Base-by-base conservation (phyloP, 2,797 vertebrate species). In the Cheracebus regulus region DNA sequence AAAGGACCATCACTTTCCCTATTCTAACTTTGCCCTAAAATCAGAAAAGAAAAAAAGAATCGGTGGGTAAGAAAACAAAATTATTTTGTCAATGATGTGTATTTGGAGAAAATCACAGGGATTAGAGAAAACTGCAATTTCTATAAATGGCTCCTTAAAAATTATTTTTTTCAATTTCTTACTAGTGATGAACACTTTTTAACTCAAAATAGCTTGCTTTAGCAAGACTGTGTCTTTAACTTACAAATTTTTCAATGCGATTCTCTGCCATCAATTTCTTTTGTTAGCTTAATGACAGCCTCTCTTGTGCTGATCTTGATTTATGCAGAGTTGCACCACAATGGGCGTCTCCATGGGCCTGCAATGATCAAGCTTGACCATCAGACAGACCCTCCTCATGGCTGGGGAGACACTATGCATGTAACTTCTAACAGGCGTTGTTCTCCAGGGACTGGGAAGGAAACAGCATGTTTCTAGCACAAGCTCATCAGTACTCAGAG, bases 141-240 rank as follows among this genome's bases (percentile, higher is more conserved):
- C 93, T 67, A n/a, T 72, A 92, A 96, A 96, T 85, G 72, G 5
- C 14, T 88, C 58, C 88, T 91, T 96, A 57, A 97, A 94, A 90
- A 57, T 88, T 73, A 36, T 64, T 70, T 83, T 95, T 95, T 86
- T 64, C 3, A 64, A 55, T 96, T 93, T 84, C 78, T 79, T 87
- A 82, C 39, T 78, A 91, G 28, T 72, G 90, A 81, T 90, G 86
- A 95, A 83, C 46, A 75, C 33, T 95, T 81, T 93, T 92, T 73
- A 85, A 96, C 73, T 94, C 64, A 88, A 78, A 96, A 94, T 90
- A 90, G 90, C 73, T 13, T 41, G 41, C 73, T 41, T 87, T 85
- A 90, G 72, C 58, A 86, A 96, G 72, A 72, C 84, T 72, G 1
- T 78, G 83, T 57, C 93, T 94, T 95, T 73, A 96, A 72, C 33